Percentiles rank a stretch among this genome's conserved stretches.
These are phyloP conservation scores for Hydrocynus forskahlii DNA, from an alignment of 2,797 vertebrate species.

Conservation along the genomic window DNA sequence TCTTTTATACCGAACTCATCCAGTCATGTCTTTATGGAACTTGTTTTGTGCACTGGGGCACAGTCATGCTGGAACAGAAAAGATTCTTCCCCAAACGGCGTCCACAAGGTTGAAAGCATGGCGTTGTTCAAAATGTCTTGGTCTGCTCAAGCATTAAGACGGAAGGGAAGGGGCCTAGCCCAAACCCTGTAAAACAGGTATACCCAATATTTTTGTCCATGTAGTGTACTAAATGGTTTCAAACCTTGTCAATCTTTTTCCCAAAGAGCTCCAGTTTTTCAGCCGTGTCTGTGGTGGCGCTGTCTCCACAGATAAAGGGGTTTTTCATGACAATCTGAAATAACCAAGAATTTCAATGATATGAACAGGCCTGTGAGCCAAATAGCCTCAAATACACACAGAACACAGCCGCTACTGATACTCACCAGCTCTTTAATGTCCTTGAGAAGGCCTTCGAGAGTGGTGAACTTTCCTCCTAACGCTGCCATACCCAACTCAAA, in stretches of 20 bases:
- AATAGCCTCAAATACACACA: neutral
- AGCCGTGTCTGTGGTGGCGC: constrained; percentile 62
- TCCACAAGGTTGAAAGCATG: too few species aligned
- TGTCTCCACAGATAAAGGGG: constrained; percentile 91
- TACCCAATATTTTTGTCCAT: too few species aligned
- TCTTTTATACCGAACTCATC: too few species aligned
- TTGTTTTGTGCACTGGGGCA: too few species aligned
- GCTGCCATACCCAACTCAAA: constrained; percentile 95
- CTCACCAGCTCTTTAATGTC: constrained; percentile 88
- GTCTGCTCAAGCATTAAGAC: too few species aligned
- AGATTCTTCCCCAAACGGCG: too few species aligned
- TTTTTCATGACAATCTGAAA: constrained; percentile 85
- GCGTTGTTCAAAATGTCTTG: too few species aligned
- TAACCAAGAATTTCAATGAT: neutral
- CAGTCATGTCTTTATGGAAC: too few species aligned
- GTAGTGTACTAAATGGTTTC: constrained; percentile 17
- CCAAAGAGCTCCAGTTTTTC: constrained; percentile 84
- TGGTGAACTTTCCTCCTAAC: constrained; percentile 94
- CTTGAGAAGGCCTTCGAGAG: constrained; percentile 90
- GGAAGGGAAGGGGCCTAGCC: too few species aligned
- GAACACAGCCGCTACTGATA: neutral
- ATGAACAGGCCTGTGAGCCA: neutral
- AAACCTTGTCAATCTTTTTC: constrained; percentile 83
- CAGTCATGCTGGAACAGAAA: too few species aligned
- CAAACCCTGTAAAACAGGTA: too few species aligned